Evolutionary conservation across 2,113 vertebrate genomes (phyloP), one percentile per base, ranked within the genome.

Genomic region (Chloropsis cyanopogon): DNA sequence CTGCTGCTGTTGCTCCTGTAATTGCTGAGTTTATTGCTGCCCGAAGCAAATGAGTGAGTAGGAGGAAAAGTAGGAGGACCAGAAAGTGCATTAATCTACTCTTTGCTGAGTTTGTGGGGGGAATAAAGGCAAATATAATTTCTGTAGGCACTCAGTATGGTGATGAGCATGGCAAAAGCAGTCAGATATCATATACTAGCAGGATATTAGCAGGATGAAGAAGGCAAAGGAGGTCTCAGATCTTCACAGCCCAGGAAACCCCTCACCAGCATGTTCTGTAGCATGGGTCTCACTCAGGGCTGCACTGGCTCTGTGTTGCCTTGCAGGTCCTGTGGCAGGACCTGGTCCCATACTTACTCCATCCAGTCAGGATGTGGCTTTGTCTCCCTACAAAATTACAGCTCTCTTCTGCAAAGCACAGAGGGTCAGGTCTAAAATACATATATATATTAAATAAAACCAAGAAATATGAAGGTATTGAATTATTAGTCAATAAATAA

Each of bases 21-120:
- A 87, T 91, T 96, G 86, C 86, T 50, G 61, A 91, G 61, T 95
- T 93, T 86, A 95, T 90, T 95, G 94, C 64, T 76, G 92, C 92
- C 93, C 0, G 0, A 81, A 97, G 92, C 93, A 94, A 95, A 95
- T 81, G 76, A 96, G 91, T 78, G 95, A 96, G 93, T 94, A 86
- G 93, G 92, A 93, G 60, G 79, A 89, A 93, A 92, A 93, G 92
- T 56, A 82, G 92, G 91, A 89, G 86, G 88, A 93, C 95, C 85
- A 88, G 88, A 96, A 88, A 93, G 77, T 86, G 69, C 49, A 94
- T 93, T 96, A 94, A 93, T 93, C 65, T 92, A 76, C 72, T 92
- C 82, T 93, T 86, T 78, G 88, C 88, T 86, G 90, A 92, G 88
- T 68, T 93, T 46, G 56, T 81, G 82, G 41, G 44, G 90, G 28